Base-by-base conservation (phyloP, 2,113 vertebrate species). In the Rhadina sibilatrix region DNA sequence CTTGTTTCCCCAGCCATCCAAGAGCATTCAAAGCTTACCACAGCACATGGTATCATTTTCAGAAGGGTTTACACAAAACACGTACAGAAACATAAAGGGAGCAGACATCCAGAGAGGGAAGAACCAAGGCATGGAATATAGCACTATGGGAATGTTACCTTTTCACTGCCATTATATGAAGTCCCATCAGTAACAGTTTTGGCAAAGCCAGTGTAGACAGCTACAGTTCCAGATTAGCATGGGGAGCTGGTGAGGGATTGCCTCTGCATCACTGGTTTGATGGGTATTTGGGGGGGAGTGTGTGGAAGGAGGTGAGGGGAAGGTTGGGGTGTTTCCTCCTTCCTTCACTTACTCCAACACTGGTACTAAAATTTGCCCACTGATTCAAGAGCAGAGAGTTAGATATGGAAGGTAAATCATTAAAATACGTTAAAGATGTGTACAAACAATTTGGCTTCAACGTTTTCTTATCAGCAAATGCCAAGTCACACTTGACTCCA, bases 241-340 rank as follows among this genome's bases (percentile, higher is more conserved):
- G 22, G 17, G 31, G 18, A 81, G 27, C 30, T 56, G 42, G 15
- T 20, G 46, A 77, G 27, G 23, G 23, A 53, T 6, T 70, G 47
- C 22, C 42, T 78, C 27, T 75, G 14, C 31, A 81, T 18, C 31
- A n/a, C 0, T 72, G 10, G 6, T 74, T 87, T 47, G 17, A 78
- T 20, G 12, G 22, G 21, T 19, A 21, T 38, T 40, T 46, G 15
- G 10, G 6, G 14, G 1, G 4, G 2, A 46, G 25, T 1, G 4
- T 4, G 24, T 3, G 18, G n/a, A 23, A 64, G 11, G 9, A 33
- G 2, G 11, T 9, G 3, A 1, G 15, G 6, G 4, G 6, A 33
- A 50, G 18, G 13, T 18, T 74, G 52, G 23, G 19, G 28, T 56
- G 54, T 8, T 31, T 85, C 23, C 54, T 80, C 30, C 38, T 74